These are phyloP conservation scores for Myrmophylax atrothorax DNA, from an alignment of 2,113 vertebrate genomes.

Conservation along the genomic window DNA sequence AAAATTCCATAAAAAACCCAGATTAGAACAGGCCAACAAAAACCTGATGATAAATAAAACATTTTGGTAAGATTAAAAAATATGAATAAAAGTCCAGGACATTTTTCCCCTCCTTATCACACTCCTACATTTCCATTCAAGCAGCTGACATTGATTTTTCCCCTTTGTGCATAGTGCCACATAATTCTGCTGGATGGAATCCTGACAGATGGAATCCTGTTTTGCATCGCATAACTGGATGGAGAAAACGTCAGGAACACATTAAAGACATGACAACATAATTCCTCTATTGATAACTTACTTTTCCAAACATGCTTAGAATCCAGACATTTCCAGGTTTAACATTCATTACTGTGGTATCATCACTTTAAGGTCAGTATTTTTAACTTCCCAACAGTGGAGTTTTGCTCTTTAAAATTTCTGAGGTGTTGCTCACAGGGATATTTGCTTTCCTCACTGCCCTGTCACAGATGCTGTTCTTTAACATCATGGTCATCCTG, in stretches of 20 bases:
- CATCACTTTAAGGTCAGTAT: slow-evolving; percentile 56
- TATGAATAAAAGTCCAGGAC: slow-evolving; percentile 10
- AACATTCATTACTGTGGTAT: slow-evolving; percentile 50
- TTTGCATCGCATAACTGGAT: slow-evolving; percentile 54
- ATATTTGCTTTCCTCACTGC: not conserved
- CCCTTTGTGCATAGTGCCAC: slow-evolving; percentile 62
- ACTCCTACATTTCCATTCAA: slow-evolving; percentile 66
- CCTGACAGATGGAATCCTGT: slow-evolving; percentile 61
- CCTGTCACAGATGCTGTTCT: not conserved
- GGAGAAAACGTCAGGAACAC: slow-evolving; percentile 70
- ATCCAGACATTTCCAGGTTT: slow-evolving; percentile 63
- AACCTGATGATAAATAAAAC: slow-evolving; percentile 22
- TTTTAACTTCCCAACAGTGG: not conserved
- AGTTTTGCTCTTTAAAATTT: slow-evolving; percentile 43
- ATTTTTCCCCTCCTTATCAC: slow-evolving; percentile 70
- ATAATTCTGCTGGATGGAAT: slow-evolving; percentile 41
- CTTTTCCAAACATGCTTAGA: slow-evolving; percentile 67
- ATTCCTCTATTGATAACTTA: slow-evolving; percentile 69
- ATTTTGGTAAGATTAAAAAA: slow-evolving; percentile 15
- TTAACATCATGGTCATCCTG: not conserved
- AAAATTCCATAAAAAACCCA: not conserved
- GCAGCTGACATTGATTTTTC: slow-evolving; percentile 74
- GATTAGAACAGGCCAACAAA: not conserved
- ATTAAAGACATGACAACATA: slow-evolving; percentile 59
- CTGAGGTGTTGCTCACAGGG: slow-evolving; percentile 4